These are phyloP conservation scores for Achroia grisella DNA, from an alignment of 1,140 invertebrate species.

Conservation along the genomic window DNA sequence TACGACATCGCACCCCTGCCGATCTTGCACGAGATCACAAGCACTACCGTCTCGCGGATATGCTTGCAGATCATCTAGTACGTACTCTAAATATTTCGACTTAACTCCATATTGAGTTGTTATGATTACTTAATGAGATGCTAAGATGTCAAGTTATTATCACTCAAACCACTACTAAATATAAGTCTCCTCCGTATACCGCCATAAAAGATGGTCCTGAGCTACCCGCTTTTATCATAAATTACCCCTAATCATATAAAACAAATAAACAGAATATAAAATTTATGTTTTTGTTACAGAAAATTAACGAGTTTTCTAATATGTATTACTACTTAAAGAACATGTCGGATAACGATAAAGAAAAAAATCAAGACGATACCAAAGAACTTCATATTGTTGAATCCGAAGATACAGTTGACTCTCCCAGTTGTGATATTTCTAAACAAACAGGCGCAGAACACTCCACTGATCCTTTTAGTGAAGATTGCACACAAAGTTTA, in stretches of 20 bases:
- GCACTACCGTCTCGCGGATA: conserved; percentile 80
- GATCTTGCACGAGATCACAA: conserved; percentile 85
- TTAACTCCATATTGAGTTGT: no score
- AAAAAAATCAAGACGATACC: conserved; percentile 41
- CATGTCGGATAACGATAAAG: conserved; percentile 76
- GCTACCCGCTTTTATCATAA: no score
- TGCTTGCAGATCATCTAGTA: conserved; percentile 85
- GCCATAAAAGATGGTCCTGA: no score
- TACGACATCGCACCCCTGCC: conserved; percentile 84
- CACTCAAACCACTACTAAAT: no score
- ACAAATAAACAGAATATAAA: neutral
- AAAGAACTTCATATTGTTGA: conserved; percentile 51
- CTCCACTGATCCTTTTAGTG: conserved; percentile 63
- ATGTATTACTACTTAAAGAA: conserved; percentile 90
- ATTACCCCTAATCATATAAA: neutral
- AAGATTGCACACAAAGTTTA: conserved; percentile 63
- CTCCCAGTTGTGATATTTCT: conserved; percentile 22
- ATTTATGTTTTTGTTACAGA: conserved; percentile 53
- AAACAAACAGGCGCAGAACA: conserved; percentile 14
- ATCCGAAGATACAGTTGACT: conserved; percentile 52
- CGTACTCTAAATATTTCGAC: conserved; percentile 7
- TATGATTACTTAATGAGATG: no score
- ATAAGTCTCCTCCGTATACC: no score
- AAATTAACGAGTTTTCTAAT: conserved; percentile 86
- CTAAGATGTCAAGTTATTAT: no score